Percentiles rank a stretch among this genome's conserved stretches.
phyloP scores from a whole-genome alignment of 2,797 vertebrate genomes.

The Enteromius argenteus region DNA sequence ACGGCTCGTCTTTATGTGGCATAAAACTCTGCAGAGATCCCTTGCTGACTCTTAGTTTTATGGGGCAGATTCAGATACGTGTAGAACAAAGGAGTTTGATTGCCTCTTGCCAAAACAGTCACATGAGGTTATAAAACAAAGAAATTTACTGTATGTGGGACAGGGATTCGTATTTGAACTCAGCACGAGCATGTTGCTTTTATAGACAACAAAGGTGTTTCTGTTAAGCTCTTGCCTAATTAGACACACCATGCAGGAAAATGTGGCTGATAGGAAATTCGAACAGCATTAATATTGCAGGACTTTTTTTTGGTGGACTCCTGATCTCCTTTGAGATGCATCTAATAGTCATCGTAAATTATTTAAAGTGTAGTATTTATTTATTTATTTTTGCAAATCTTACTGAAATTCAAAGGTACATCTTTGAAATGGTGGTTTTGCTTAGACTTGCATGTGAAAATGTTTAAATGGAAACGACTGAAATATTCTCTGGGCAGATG shows the following conservation, averaged over 20 bases:
- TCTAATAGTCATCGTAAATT: slow-evolving; percentile 17
- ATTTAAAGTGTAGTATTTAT: background rate
- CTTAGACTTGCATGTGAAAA: background rate
- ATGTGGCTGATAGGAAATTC: background rate
- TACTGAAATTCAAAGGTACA: background rate
- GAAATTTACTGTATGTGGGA: background rate
- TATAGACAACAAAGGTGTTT: background rate
- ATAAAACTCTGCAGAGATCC: slow-evolving; percentile 30
- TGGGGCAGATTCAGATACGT: slow-evolving; percentile 1
- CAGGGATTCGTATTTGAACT: background rate
- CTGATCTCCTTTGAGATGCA: background rate
- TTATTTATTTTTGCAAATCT: slow-evolving; percentile 9
- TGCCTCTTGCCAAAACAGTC: background rate
- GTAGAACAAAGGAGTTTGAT: slow-evolving; percentile 6
- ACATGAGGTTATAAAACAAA: background rate
- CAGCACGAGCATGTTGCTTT: background rate
- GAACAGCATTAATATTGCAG: background rate
- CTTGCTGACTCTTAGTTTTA: slow-evolving; percentile 40
- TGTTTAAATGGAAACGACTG: background rate
- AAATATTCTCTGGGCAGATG: background rate
- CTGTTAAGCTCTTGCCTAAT: background rate
- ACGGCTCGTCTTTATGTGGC: slow-evolving; percentile 36
- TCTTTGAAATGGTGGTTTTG: background rate
- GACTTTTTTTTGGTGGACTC: background rate
- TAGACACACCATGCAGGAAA: background rate